Conservation (phyloP, 1,140 invertebrate species). For the Drosophila arizonae region DNA sequence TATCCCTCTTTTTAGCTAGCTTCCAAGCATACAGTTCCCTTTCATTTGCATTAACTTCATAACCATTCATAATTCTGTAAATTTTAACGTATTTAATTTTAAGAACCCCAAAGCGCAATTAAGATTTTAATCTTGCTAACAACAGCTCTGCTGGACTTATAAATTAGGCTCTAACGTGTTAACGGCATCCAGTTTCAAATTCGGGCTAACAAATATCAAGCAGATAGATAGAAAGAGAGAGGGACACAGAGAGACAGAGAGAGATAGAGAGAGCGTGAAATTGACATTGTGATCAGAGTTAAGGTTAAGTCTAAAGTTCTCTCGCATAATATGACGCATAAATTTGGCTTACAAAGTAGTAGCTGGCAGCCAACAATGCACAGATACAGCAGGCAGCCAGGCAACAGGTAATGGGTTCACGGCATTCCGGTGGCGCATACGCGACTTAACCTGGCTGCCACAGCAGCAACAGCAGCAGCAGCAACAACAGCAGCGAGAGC, state of each 20-base stretch:
- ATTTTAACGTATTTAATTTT: background rate
- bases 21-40: no score
- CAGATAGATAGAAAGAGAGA: background rate
- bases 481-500: slow-evolving; percentile 20
- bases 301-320: slow-evolving; percentile 18
- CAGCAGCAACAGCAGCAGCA: slow-evolving; percentile 5
- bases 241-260: background rate
- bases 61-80: background rate
- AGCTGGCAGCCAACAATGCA: slow-evolving; percentile 39
- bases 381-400: slow-evolving; percentile 24
- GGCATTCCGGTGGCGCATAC: slow-evolving; percentile 79
- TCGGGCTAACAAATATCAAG: background rate
- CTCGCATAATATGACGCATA: slow-evolving; percentile 66
- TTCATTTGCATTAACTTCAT: background rate
- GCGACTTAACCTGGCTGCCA: slow-evolving; percentile 58
- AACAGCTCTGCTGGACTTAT: background rate
- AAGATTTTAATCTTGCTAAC: slow-evolving; percentile 19
- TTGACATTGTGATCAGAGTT: slow-evolving; percentile 48
- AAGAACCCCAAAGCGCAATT: slow-evolving; percentile 9
- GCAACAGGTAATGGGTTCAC: slow-evolving; percentile 77
- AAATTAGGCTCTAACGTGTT: slow-evolving; percentile 21
- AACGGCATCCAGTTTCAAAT: slow-evolving; percentile 14
- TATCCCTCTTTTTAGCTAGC: no score
- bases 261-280: slow-evolving; percentile 23
- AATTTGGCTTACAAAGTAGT: slow-evolving; percentile 71